Evolutionary conservation across 2,113 vertebrate genomes (phyloP).

Genomic region (Chrysochloris asiatica): DNA sequence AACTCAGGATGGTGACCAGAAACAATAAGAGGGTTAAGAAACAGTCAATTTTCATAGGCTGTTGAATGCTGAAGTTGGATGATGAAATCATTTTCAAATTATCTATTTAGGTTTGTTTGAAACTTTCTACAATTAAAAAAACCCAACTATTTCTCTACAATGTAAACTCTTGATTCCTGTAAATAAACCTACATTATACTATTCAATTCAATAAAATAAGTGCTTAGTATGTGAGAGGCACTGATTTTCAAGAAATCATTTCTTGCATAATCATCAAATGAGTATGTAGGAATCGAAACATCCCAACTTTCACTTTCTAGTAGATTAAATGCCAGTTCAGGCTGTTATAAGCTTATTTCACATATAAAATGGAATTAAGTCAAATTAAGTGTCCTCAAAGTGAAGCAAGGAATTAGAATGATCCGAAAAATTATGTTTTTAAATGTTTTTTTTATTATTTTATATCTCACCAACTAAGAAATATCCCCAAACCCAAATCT

Average conservation of each 20-base stretch:
- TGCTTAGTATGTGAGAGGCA: neutral
- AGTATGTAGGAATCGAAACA: neutral
- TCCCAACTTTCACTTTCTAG: neutral
- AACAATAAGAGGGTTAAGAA: neutral
- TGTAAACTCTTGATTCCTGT: neutral
- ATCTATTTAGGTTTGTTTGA: too few relatives aligned
- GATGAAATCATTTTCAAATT: too few relatives aligned
- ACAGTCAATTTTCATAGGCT: neutral
- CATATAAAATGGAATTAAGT: constrained; percentile 9
- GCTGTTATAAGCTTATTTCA: constrained; percentile 23
- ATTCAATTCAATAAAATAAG: neutral
- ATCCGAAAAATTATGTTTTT: constrained; percentile 7
- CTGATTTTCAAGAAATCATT: constrained; percentile 14
- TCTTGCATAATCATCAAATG: neutral
- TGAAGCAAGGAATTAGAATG: constrained; percentile 47
- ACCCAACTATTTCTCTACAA: too few relatives aligned
- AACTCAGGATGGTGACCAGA: constrained; percentile 23
- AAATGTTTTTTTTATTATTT: constrained; percentile 26
- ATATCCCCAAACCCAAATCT: neutral
- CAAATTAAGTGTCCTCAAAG: neutral
- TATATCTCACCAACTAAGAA: neutral
- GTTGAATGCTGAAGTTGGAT: neutral
- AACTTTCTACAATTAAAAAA: too few relatives aligned
- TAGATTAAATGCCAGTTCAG: constrained; percentile 9
- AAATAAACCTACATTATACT: neutral